phyloP scores from a whole-genome alignment of 2,888 invertebrate species.

The Heliothis peltigera region DNA sequence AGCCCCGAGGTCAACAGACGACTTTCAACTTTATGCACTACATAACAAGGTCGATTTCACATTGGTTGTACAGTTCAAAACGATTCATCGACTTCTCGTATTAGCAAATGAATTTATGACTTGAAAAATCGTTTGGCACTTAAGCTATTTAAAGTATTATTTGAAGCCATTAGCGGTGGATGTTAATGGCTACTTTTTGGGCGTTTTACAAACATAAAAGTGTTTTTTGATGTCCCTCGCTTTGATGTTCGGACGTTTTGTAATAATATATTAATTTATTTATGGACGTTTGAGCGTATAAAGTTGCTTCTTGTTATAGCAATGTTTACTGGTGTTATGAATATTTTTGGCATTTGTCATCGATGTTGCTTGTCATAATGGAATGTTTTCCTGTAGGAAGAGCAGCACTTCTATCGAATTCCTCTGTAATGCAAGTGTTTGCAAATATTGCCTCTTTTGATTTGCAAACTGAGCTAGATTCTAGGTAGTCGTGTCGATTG shows the following conservation, averaged over 20 bases:
- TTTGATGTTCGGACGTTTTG: constrained; percentile 62
- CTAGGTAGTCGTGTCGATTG: constrained; percentile 10
- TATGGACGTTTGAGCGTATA: constrained; percentile 38
- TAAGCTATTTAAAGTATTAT: constrained; percentile 71
- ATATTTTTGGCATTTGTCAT: constrained; percentile 49
- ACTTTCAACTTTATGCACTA: background rate
- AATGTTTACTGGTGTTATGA: constrained; percentile 43
- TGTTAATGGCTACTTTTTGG: constrained; percentile 67
- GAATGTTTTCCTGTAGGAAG: constrained; percentile 43
- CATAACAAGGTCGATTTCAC: constrained; percentile 22
- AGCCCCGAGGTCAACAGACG: background rate
- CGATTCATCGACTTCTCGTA: constrained; percentile 51
- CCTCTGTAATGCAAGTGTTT: constrained; percentile 15
- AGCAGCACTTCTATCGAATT: constrained; percentile 11
- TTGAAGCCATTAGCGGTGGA: constrained; percentile 67
- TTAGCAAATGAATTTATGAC: constrained; percentile 66
- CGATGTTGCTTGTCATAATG: constrained; percentile 16
- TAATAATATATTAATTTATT: constrained; percentile 63
- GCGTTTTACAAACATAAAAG: constrained; percentile 65
- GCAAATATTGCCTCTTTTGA: constrained; percentile 34
- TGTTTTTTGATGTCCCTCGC: constrained; percentile 54
- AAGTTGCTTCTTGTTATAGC: constrained; percentile 25
- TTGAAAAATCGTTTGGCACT: constrained; percentile 66
- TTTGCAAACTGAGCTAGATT: constrained; percentile 9
- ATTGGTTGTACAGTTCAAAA: constrained; percentile 24